Evolutionary conservation across 2,888 invertebrate species (phyloP).

Genomic region (Luperina testacea): DNA sequence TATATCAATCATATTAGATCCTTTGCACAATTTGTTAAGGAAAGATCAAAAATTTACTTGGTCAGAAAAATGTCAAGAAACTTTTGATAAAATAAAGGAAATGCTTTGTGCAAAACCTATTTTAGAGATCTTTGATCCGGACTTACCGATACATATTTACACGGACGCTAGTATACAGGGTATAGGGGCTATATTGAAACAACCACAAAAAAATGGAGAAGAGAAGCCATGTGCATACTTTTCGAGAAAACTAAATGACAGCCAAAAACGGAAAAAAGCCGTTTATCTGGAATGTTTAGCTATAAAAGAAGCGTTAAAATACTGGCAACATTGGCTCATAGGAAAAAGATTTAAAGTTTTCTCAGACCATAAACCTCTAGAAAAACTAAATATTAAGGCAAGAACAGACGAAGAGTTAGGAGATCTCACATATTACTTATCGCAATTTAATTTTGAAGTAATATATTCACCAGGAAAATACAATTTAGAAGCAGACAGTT

Average conservation of each 20-base stretch:
- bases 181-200: neutral
- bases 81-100: slow-evolving; percentile 7
- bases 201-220: neutral
- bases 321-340: slow-evolving; percentile 17
- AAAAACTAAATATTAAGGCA: slow-evolving; percentile 5
- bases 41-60: neutral
- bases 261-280: neutral
- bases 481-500: neutral
- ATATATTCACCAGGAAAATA: slow-evolving; percentile 1
- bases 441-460: neutral
- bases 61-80: neutral
- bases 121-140: too few species aligned
- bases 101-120: slow-evolving; percentile 3
- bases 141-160: neutral
- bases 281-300: slow-evolving; percentile 4
- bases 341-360: neutral
- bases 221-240: slow-evolving; percentile 6
- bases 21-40: slow-evolving; percentile 7
- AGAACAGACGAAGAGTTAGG: slow-evolving; percentile 4
- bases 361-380: slow-evolving; percentile 1
- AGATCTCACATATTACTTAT: neutral
- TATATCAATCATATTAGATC: neutral
- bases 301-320: slow-evolving; percentile 4
- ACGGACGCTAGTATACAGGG: slow-evolving; percentile 4
- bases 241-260: neutral